Evolutionary conservation across 2,797 vertebrate species (phyloP).

Genomic region (Graptemys geographica): DNA sequence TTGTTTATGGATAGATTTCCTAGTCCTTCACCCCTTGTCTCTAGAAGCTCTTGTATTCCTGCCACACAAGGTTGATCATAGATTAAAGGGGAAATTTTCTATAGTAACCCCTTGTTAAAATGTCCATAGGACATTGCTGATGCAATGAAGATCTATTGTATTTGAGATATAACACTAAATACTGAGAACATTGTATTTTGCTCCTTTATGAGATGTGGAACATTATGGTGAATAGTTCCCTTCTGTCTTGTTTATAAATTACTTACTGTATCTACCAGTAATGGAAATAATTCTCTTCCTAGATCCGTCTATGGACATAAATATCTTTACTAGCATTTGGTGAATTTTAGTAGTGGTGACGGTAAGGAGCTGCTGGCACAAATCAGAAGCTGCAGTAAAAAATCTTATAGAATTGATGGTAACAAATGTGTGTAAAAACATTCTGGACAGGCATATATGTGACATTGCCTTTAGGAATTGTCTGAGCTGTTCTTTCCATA

Average conservation of each 20-base stretch:
- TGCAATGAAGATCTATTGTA: not conserved
- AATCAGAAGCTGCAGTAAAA: conserved; percentile 67
- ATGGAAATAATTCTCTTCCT: conserved; percentile 54
- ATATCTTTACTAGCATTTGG: not conserved
- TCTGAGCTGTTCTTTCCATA: conserved; percentile 66
- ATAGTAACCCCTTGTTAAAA: conserved; percentile 12
- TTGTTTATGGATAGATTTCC: not conserved
- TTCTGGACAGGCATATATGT: conserved; percentile 43
- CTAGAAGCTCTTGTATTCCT: conserved; percentile 1
- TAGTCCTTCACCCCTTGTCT: not conserved
- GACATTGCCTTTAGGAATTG: conserved; percentile 54
- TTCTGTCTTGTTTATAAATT: conserved; percentile 45
- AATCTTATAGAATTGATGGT: not conserved
- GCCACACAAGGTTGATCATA: not conserved
- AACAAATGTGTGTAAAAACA: conserved; percentile 65
- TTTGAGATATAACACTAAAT: not conserved
- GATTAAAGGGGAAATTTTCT: not conserved
- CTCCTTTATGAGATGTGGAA: not conserved
- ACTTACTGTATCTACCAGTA: conserved; percentile 25
- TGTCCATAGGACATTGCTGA: not conserved
- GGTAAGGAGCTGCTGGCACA: conserved; percentile 61
- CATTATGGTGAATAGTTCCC: conserved; percentile 32
- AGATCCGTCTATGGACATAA: conserved; percentile 40
- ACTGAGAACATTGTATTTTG: conserved; percentile 16
- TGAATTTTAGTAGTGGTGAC: conserved; percentile 55